These are phyloP conservation scores for Oceanodroma leucorhoa DNA, from an alignment of 2,797 vertebrate genomes.

Conservation along the genomic window DNA sequence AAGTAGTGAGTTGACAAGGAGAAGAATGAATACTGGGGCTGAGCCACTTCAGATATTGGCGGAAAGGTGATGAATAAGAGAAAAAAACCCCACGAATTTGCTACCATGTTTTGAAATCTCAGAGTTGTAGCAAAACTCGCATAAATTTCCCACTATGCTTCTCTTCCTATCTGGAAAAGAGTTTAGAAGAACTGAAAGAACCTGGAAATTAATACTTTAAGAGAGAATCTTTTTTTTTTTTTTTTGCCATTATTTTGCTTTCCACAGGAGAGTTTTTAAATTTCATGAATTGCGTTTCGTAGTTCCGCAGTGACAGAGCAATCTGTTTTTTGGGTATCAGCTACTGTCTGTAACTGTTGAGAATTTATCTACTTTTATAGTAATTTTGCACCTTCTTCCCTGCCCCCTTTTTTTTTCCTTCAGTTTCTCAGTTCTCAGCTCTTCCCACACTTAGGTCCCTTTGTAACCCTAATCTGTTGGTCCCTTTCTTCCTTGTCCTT, in stretches of 20 bases:
- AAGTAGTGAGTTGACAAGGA: neutral
- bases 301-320: neutral
- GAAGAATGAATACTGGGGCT: neutral
- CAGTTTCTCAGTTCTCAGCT: neutral
- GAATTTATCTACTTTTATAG: neutral
- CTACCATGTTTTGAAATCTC: neutral
- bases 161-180: neutral
- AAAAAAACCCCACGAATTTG: rapidly evolving
- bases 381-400: neutral
- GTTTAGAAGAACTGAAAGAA: neutral
- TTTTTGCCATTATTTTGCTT: neutral
- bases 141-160: neutral
- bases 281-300: neutral
- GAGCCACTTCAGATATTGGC: neutral
- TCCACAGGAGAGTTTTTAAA: neutral
- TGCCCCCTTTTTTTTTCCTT: neutral
- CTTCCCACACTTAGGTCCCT: neutral
- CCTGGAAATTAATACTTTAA: neutral
- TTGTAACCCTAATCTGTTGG: neutral
- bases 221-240: too few relatives aligned
- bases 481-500: neutral
- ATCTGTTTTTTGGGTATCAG: neutral
- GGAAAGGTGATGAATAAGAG: neutral
- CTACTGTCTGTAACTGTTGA: neutral
- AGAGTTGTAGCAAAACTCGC: neutral